Conservation (phyloP, 37 sponge, comb jelly and placozoan genomes). For the Cliona cf. orientalis region DNA sequence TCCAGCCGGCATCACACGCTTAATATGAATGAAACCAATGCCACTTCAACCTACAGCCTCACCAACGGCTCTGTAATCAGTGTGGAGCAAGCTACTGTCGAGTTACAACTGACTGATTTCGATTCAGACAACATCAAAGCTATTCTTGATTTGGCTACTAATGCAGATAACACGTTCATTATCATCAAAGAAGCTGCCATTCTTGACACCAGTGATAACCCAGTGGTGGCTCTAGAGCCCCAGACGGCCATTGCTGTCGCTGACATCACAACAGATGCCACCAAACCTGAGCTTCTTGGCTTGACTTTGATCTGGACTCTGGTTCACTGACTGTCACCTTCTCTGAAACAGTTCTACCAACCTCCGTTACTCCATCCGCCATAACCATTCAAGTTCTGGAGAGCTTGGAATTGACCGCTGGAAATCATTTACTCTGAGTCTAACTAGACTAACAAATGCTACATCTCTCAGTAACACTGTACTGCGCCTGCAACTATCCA, state of each 20-base stretch:
- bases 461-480: conserved; percentile 49
- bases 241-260: conserved; percentile 37
- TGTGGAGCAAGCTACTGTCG: conserved; percentile 49
- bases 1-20: conserved; percentile 38
- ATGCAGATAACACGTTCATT: conserved; percentile 67
- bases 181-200: conserved; percentile 47
- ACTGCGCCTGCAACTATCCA: conserved; percentile 41
- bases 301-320: conserved; percentile 73
- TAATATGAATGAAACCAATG: conserved; percentile 35
- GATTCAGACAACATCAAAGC: conserved; percentile 85
- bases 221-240: conserved; percentile 28
- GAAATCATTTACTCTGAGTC: conserved; percentile 27
- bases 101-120: conserved; percentile 42
- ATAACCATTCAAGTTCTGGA: conserved; percentile 54
- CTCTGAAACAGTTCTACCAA: conserved; percentile 72
- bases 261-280: conserved; percentile 45
- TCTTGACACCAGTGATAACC: conserved; percentile 74
- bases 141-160: conserved; percentile 51
- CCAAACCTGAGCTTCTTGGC: conserved; percentile 54
- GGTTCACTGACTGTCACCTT: conserved; percentile 78
- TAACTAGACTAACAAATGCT: conserved; percentile 42
- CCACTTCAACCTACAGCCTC: conserved; percentile 29
- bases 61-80: conserved; percentile 53
- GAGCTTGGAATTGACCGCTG: conserved; percentile 11
- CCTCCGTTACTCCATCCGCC: conserved; percentile 43